Base-by-base conservation (phyloP, 2,113 vertebrate species). In the Eulemur rufifrons region DNA sequence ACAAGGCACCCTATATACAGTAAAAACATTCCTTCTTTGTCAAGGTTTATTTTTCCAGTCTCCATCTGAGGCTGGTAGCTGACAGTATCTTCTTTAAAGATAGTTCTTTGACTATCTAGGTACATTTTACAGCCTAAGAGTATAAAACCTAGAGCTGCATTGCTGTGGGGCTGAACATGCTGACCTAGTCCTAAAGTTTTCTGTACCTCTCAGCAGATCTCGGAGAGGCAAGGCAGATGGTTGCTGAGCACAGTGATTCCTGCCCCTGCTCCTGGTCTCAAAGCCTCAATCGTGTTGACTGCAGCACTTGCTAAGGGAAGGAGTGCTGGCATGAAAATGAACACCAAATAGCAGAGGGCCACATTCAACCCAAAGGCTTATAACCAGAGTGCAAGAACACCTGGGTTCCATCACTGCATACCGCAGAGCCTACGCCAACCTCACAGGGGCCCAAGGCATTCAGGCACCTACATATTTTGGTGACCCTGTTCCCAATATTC, bases 91-190 rank as follows among this genome's bases (percentile, higher is more conserved):
- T 97, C 93, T 80, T 84, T 98, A 99, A 94, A 99, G 99, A 45
- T 99, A 99, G 98, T 98, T 94, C 99, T 98, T 98, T 99, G 99
- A 91, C 99, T 99, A 89, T 99, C 99, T 98, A 99, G 98, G 98
- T 99, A 99, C 0, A 99, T 99, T 92, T 99, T 99, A 97, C 99
- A 99, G 81, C 99, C 99, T 97, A 99, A 94, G 96, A 99, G 99
- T 98, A 99, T 99, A 42, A 99, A 99, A 0, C 99, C 99, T 99
- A 91, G 99, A 99, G 97, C 47, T 98, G 99, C 92, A 99, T 99
- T 15, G 99, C 98, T 14, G 99, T 98, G 96, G 99, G 99, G 99
- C 98, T 99, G 98, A 50, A 99, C 98, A 71, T 96, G 99, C 64
- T 99, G 98, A 42, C 98, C 97, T 97, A 99, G 95, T 82, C 99